These are phyloP conservation scores for Geophilus truncorum DNA, from an alignment of 2,888 invertebrate genomes.

Conservation along the genomic window DNA sequence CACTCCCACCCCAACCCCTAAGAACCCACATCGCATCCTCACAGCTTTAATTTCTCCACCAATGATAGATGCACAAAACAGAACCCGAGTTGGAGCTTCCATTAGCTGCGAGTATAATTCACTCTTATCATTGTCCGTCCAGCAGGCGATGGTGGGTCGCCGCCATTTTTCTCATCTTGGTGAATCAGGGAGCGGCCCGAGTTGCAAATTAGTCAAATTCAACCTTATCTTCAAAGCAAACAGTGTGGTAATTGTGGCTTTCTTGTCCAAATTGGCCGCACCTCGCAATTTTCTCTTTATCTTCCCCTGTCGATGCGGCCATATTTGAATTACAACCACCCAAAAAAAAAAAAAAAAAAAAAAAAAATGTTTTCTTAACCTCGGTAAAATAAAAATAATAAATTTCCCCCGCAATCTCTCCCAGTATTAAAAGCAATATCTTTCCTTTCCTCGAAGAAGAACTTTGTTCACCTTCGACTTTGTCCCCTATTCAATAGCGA, in stretches of 20 bases:
- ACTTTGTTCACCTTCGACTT: background rate
- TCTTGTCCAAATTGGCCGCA: constrained; percentile 30
- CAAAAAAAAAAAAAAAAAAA: background rate
- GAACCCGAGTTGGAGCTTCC: constrained; percentile 14
- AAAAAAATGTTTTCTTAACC: background rate
- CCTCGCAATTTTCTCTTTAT: constrained; percentile 28
- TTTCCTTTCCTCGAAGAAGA: no score
- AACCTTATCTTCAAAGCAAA: constrained; percentile 32
- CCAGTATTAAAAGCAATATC: background rate
- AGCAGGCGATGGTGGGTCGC: background rate
- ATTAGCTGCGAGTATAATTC: constrained; percentile 14
- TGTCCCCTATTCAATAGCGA: background rate
- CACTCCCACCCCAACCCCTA: background rate
- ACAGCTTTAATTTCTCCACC: background rate
- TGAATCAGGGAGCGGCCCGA: background rate
- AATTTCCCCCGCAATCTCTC: background rate
- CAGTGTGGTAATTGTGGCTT: constrained; percentile 32
- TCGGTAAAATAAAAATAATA: background rate
- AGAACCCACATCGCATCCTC: background rate
- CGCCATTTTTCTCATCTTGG: background rate
- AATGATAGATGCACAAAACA: constrained; percentile 31
- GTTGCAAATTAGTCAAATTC: constrained; percentile 31
- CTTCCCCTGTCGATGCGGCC: constrained; percentile 7
- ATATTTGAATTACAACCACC: background rate
- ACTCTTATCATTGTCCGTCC: constrained; percentile 32